Percentiles rank a stretch among this genome's conserved stretches.
phyloP scores from a whole-genome alignment of 2,113 vertebrate genomes.

The Struthio camelus region DNA sequence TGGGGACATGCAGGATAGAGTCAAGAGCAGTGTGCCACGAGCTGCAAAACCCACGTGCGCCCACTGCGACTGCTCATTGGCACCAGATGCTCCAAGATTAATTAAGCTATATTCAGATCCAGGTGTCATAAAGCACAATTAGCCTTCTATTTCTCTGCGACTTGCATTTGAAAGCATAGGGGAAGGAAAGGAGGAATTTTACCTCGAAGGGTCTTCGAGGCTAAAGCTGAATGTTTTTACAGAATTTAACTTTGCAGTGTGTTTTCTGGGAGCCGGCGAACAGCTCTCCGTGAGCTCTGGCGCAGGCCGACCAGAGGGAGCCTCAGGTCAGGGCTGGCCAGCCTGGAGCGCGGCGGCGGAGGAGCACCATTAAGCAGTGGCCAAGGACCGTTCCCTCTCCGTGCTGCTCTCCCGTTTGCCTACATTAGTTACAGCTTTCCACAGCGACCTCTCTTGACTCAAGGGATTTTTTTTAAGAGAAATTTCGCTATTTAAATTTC shows the following conservation, averaged over 20 bases:
- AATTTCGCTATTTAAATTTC: slow-evolving; percentile 34
- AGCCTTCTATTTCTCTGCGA: background rate
- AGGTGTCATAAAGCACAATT: background rate
- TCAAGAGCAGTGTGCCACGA: fast-evolving
- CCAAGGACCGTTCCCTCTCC: background rate
- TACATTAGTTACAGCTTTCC: background rate
- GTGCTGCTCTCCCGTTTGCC: background rate
- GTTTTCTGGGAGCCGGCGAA: background rate
- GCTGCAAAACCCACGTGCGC: background rate
- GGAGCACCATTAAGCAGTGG: background rate
- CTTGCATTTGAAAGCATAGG: background rate
- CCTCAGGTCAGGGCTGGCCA: background rate
- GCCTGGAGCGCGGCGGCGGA: background rate
- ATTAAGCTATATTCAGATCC: background rate
- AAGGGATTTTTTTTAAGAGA: background rate
- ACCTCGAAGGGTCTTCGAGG: background rate
- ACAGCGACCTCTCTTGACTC: background rate
- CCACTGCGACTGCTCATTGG: fast-evolving
- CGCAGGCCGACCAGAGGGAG: background rate
- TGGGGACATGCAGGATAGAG: fast-evolving
- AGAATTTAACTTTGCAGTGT: background rate
- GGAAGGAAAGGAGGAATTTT: background rate
- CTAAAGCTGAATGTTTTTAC: background rate
- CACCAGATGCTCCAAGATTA: background rate
- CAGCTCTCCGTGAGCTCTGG: background rate